Conservation (phyloP, 2,113 vertebrate genomes). For the Hippolais icterina region DNA sequence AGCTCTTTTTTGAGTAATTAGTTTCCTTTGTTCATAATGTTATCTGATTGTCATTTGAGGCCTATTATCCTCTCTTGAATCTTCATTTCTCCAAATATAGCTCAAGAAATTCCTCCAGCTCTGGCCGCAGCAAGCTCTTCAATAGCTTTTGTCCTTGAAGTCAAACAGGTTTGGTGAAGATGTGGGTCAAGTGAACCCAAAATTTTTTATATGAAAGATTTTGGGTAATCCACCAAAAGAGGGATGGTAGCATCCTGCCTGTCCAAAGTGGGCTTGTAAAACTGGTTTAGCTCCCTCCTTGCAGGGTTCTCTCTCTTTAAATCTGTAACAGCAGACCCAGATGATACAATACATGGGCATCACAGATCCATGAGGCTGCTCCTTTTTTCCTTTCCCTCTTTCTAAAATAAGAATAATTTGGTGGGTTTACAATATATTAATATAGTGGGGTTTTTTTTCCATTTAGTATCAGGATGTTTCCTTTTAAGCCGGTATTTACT, state of each 20-base stretch:
- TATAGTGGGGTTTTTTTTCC: not conserved
- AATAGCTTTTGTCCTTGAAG: not conserved
- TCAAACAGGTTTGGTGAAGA: not conserved
- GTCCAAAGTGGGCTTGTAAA: not conserved
- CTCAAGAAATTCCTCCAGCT: not conserved
- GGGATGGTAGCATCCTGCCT: not conserved
- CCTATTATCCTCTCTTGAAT: not conserved
- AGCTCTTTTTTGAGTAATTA: not conserved
- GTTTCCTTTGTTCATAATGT: not conserved
- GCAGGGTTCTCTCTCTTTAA: not conserved
- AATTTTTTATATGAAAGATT: not conserved
- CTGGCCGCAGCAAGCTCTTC: not conserved
- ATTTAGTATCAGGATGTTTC: conserved; percentile 2
- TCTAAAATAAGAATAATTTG: not conserved
- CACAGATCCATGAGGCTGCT: not conserved
- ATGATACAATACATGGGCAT: not conserved
- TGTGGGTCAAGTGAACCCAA: not conserved
- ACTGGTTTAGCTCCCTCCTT: not conserved
- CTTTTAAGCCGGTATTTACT: not conserved
- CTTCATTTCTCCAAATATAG: not conserved
- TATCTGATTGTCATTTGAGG: not conserved
- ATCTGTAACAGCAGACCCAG: not conserved
- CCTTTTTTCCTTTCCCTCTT: not conserved
- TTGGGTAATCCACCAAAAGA: not conserved
- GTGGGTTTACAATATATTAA: not conserved